A percentile compares a stretch with the other conserved stretches of the same genome.
Evolutionary conservation across 2,113 vertebrate species (phyloP).

Genomic region (Sylvietta virens): DNA sequence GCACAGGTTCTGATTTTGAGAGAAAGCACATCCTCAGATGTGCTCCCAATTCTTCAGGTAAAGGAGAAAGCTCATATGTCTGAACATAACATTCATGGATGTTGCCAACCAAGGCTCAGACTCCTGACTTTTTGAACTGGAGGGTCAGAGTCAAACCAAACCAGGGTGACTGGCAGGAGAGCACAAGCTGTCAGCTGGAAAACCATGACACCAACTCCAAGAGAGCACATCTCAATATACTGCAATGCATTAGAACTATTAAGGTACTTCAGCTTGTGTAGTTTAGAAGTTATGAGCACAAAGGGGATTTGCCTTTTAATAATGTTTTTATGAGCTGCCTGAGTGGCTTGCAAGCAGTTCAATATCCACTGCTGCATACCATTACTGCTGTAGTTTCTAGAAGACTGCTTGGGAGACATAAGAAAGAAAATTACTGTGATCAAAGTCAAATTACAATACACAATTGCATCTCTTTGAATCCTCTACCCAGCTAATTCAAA

Average conservation of each 20-base stretch:
- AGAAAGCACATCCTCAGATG: neutral
- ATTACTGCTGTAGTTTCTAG: constrained; percentile 3
- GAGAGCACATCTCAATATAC: neutral
- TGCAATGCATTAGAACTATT: neutral
- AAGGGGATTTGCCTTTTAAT: constrained; percentile 49
- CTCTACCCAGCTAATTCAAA: neutral
- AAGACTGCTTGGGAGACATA: neutral
- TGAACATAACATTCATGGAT: neutral
- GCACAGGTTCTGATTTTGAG: neutral
- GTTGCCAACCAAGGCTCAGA: accelerated
- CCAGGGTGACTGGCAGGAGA: neutral
- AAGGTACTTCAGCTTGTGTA: neutral
- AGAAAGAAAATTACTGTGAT: constrained; percentile 39
- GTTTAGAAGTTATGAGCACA: neutral
- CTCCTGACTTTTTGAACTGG: neutral
- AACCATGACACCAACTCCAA: neutral
- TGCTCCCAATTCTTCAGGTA: neutral
- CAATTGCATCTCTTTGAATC: neutral
- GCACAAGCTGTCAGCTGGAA: neutral
- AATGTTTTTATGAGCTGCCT: constrained; percentile 30
- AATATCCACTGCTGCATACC: neutral
- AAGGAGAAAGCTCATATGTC: neutral
- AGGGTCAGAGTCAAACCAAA: neutral
- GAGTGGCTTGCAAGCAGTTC: neutral
- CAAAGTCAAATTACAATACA: constrained; percentile 36